Conservation (phyloP, 2,797 vertebrate species). For the Holocentrus rufus region DNA sequence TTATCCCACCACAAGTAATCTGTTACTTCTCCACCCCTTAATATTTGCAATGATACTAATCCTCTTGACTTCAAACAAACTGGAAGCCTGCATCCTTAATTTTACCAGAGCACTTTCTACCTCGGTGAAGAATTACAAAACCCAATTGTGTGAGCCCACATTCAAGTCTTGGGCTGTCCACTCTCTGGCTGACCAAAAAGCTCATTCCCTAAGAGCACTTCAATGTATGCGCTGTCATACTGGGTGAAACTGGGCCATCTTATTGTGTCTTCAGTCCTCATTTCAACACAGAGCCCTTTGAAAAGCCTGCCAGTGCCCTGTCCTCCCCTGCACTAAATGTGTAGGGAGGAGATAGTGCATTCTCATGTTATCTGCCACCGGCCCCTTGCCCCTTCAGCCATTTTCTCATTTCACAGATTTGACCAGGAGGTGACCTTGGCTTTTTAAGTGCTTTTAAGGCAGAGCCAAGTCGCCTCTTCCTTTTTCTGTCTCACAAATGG, state of each 20-base stretch:
- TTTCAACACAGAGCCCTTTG: constrained; percentile 63
- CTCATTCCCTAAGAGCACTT: constrained; percentile 72
- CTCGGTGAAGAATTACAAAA: constrained; percentile 37
- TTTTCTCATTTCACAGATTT: constrained; percentile 84
- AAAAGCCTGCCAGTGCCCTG: constrained; percentile 62
- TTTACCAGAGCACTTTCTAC: constrained; percentile 30
- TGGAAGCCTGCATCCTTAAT: constrained; percentile 29
- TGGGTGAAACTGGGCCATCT: constrained; percentile 69
- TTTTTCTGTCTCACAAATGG: constrained; percentile 65
- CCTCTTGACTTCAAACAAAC: neutral
- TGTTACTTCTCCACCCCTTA: neutral
- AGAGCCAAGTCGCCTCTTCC: constrained; percentile 68
- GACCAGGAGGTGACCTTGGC: constrained; percentile 83
- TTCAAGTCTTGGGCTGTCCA: constrained; percentile 39
- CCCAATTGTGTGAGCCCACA: constrained; percentile 21
- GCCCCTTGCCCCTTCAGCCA: constrained; percentile 76
- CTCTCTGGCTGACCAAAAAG: constrained; percentile 47
- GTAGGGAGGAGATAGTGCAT: constrained; percentile 80
- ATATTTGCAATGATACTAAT: neutral
- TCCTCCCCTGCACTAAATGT: constrained; percentile 73
- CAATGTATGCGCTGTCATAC: constrained; percentile 57
- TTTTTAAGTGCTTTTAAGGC: constrained; percentile 82
- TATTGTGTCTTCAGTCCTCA: constrained; percentile 68
- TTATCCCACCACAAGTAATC: neutral
- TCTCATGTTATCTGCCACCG: constrained; percentile 82